Evolutionary conservation across 1,140 invertebrate genomes (phyloP), one percentile per base, ranked within the genome.

Genomic region (Euura lappo): DNA sequence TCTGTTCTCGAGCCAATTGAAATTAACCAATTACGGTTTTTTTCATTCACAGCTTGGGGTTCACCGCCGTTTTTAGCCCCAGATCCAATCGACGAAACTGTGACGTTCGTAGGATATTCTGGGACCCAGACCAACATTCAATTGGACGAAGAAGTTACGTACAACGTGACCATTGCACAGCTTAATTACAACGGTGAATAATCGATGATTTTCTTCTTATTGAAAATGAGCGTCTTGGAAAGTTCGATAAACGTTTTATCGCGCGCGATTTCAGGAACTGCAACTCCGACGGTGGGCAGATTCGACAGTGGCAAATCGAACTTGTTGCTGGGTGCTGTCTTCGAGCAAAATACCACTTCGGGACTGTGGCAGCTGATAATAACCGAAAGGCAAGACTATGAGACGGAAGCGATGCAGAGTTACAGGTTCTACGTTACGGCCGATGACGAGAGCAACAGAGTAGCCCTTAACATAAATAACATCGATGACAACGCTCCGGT

Each of bases 401-500:
- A 90, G 73, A 87, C 82, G 6, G 76, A 77, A 2, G 73, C 72
- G 3, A 88, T 87, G 83, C 79, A 79, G 74, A 71, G 65, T 4
- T 90, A 90, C 73, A 80, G 78, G 72, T 86, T 90, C 77, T 70
- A 75, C 8, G 72, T 89, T 4, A 43, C 74, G 0, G 77, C 88
- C 5, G 73, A 74, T 0, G 79, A 75, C 0, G 79, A 84, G 44
- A 13, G 66, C 0, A 71, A 81, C 4, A 46, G 43, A 2, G 80
- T 90, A 4, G 74, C 78, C 4, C 78, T 90, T 0, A 77, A 78
- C 8, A 85, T 90, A 10, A 80, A 83, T 13, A 89, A 90, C 73
- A 90, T 90, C 45, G 89, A 90, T 75, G 88, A 90, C 78, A 88
- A 89, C 72, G 75, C 83, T 4, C 88, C 89, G 3, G 80, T 89